Evolutionary conservation across 2,888 invertebrate species (phyloP).

Genomic region (Automeris io): DNA sequence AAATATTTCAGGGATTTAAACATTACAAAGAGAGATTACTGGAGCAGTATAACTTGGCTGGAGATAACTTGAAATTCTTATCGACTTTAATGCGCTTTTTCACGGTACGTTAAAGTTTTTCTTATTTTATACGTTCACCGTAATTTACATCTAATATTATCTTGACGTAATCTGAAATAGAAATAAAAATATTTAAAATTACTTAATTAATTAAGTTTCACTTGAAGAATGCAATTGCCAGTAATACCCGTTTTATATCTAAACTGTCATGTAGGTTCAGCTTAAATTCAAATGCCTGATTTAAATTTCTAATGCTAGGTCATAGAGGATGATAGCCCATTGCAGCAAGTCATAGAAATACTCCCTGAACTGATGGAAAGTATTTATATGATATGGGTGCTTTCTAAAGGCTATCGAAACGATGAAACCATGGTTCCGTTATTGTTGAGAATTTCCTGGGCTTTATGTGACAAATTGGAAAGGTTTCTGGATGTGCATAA

Average conservation of each 20-base stretch:
- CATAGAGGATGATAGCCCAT: slow-evolving; percentile 82
- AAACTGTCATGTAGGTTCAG: too few species aligned
- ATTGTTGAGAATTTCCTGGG: slow-evolving; percentile 89
- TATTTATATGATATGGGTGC: slow-evolving; percentile 92
- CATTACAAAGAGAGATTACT: slow-evolving; percentile 78
- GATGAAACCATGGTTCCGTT: slow-evolving; percentile 92
- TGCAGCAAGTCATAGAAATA: slow-evolving; percentile 82
- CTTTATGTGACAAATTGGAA: slow-evolving; percentile 86
- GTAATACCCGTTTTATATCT: too few species aligned
- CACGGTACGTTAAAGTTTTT: slow-evolving; percentile 47
- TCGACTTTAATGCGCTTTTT: slow-evolving; percentile 85
- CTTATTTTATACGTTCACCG: background rate
- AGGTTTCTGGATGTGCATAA: slow-evolving; percentile 81
- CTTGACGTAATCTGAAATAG: too few species aligned
- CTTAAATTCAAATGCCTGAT: background rate
- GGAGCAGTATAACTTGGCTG: slow-evolving; percentile 82
- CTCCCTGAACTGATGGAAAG: slow-evolving; percentile 90
- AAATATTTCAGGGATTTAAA: slow-evolving; percentile 73
- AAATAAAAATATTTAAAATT: too few species aligned
- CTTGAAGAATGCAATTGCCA: too few species aligned
- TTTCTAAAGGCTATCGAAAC: slow-evolving; percentile 88
- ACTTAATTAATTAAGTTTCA: too few species aligned
- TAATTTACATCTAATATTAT: background rate
- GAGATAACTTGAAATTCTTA: slow-evolving; percentile 87
- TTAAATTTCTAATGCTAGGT: slow-evolving; percentile 58